Conservation (phyloP, 2,888 invertebrate genomes). For the Phoenoteleia sp. region DNA sequence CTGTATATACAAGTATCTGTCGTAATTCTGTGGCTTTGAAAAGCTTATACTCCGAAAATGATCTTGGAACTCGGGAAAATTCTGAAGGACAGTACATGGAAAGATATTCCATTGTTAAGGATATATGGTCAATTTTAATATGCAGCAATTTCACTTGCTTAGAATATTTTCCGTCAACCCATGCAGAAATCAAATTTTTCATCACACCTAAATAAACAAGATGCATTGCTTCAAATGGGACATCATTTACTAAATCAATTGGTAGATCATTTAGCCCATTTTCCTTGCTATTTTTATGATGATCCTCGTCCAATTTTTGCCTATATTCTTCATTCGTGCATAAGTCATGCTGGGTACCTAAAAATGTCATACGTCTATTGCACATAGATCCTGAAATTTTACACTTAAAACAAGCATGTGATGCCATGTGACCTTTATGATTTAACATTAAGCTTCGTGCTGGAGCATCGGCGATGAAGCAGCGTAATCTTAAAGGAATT, state of each 20-base stretch:
- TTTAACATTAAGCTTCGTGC: slow-evolving; percentile 39
- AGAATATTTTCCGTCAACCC: slow-evolving; percentile 34
- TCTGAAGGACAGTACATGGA: slow-evolving; percentile 72
- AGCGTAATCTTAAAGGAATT: slow-evolving; percentile 14
- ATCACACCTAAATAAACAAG: slow-evolving; percentile 62
- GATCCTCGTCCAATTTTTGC: slow-evolving; percentile 25
- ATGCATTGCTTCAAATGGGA: slow-evolving; percentile 71
- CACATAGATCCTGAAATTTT: slow-evolving; percentile 16
- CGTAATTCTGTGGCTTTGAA: slow-evolving; percentile 78
- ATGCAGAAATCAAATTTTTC: slow-evolving; percentile 42
- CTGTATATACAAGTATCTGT: slow-evolving; percentile 76
- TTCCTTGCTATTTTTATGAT: slow-evolving; percentile 45
- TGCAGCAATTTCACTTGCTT: slow-evolving; percentile 39
- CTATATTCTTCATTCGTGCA: slow-evolving; percentile 24
- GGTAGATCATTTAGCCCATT: slow-evolving; percentile 56
- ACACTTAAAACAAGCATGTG: slow-evolving; percentile 32
- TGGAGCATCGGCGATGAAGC: slow-evolving; percentile 51
- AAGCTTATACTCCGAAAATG: slow-evolving; percentile 57
- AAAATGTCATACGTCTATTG: no score
- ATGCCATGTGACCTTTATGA: slow-evolving; percentile 49
- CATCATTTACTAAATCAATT: slow-evolving; percentile 50
- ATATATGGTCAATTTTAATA: slow-evolving; percentile 44
- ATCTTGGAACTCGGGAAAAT: slow-evolving; percentile 74
- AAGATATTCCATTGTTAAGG: slow-evolving; percentile 51
- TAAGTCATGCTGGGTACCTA: no score